These are phyloP conservation scores for Tromatobia lineatoria DNA, from an alignment of 2,888 invertebrate species.

Conservation along the genomic window DNA sequence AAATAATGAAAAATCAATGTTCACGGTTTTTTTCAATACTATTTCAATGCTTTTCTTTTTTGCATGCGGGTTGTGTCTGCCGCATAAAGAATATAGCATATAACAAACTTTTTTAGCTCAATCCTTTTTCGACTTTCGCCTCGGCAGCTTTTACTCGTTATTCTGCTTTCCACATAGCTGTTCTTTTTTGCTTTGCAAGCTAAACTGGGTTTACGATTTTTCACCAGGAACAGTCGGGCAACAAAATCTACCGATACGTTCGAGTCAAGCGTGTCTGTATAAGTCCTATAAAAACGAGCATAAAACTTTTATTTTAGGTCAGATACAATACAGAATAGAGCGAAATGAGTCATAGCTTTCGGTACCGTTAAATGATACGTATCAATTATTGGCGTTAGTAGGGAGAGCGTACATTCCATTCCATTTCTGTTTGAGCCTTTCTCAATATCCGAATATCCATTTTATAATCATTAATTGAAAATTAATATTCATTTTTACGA, in stretches of 20 bases:
- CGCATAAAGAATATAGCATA: conserved; percentile 8
- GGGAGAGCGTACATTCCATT: too few species aligned
- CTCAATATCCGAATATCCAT: too few species aligned
- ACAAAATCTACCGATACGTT: not conserved
- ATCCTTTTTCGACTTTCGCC: not conserved
- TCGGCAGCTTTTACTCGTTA: not conserved
- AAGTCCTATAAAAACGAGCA: not conserved
- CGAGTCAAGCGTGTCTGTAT: not conserved
- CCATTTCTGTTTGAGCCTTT: too few species aligned
- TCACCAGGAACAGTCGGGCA: not conserved
- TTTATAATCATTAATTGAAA: too few species aligned
- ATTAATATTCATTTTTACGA: too few species aligned
- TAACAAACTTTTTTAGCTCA: not conserved
- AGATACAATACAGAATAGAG: not conserved
- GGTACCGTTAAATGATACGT: not conserved
- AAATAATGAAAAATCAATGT: too few species aligned
- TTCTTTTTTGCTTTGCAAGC: not conserved
- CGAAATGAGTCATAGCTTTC: not conserved
- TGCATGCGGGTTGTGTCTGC: not conserved
- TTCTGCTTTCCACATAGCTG: not conserved
- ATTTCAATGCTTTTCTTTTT: too few species aligned
- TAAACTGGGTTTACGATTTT: not conserved
- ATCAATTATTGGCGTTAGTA: too few species aligned
- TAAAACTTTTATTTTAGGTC: not conserved
- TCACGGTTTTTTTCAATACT: too few species aligned